Evolutionary conservation across 2,113 vertebrate genomes (phyloP), one percentile per base, ranked within the genome.

Genomic region (Rynchops niger): DNA sequence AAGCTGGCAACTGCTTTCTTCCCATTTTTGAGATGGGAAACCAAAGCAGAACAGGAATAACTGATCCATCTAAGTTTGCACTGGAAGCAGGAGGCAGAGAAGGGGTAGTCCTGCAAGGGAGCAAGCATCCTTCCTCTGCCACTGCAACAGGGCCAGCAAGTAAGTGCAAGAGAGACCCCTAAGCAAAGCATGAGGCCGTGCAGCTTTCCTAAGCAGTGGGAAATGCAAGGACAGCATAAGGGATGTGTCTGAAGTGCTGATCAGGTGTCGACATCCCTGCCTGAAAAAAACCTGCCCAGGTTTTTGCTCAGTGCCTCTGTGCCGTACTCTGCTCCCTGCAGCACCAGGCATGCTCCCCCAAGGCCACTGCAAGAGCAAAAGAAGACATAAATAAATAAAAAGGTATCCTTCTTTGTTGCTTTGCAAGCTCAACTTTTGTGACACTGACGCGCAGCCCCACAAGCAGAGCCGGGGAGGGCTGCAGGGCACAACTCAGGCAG

Each of bases 271-370:
- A 14, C 36, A 76, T 21, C 56, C 22, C 52, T 49, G 47, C 32
- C 66, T 43, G 42, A 59, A 47, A 32, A 59, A 47, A 32, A 6
- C 38, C 66, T 42, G 19, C 38, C 66, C 22, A 6, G 42, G 38
- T 23, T 9, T 47, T n/a, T 53, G 65, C 42, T 50, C 73, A 0
- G 3, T 25, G 56, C 61, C 29, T 19, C 0, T 0, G 43, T 11
- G 40, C 27, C 6, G 1, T 2, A 2, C 26, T 29, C 53, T 8
- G 22, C 4, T 2, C 45, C 42, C 73, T 30, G 6, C 6, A 22
- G 10, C 2, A 21, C 78, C n/a, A 11, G 6, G 2, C 34, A 23
- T 2, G 0, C 23, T 45, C 71, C 9, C 66, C 62, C 55, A 34
- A 79, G 14, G 34, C 25, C 17, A 5, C 66, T 22, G 32, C 62